Evolutionary conservation across 23 tunicate genomes (phyloP).

Genomic region (Trididemnum clinides): DNA sequence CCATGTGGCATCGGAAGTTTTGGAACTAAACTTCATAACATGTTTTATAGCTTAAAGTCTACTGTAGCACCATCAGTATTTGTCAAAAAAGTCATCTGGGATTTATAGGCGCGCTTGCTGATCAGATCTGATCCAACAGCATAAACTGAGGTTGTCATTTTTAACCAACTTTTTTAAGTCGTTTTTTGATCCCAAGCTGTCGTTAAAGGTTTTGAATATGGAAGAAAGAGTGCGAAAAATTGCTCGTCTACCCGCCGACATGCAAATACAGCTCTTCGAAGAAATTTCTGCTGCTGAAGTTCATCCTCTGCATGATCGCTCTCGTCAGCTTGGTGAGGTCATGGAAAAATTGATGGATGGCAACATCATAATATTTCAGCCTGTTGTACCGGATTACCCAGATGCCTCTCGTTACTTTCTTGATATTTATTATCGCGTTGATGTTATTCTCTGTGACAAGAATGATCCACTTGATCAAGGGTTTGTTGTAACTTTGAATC

Average conservation of each 20-base stretch:
- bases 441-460: conserved; percentile 83
- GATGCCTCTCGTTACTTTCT: conserved; percentile 79
- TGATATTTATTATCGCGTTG: conserved; percentile 76
- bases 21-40: too few relatives aligned
- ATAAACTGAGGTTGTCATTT: too few relatives aligned
- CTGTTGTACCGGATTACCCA: conserved; percentile 27
- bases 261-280: conserved; percentile 67
- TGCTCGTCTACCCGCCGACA: conserved; percentile 55
- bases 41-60: too few relatives aligned
- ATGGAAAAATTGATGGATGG: conserved; percentile 98
- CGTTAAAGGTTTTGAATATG: conserved; percentile 56
- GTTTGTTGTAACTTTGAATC: conserved; percentile 74
- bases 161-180: too few relatives aligned
- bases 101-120: too few relatives aligned
- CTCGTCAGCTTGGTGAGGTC: conserved; percentile 75
- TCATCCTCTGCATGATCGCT: conserved; percentile 49
- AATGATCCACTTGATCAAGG: conserved; percentile 91
- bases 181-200: background rate
- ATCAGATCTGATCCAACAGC: too few relatives aligned
- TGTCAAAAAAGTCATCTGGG: too few relatives aligned
- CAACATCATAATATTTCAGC: conserved; percentile 90
- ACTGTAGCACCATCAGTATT: too few relatives aligned
- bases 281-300: conserved; percentile 72
- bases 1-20: too few relatives aligned
- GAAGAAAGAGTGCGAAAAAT: conserved; percentile 66